Conservation (phyloP, 2,113 vertebrate genomes). For the Vulpes vulpes region DNA sequence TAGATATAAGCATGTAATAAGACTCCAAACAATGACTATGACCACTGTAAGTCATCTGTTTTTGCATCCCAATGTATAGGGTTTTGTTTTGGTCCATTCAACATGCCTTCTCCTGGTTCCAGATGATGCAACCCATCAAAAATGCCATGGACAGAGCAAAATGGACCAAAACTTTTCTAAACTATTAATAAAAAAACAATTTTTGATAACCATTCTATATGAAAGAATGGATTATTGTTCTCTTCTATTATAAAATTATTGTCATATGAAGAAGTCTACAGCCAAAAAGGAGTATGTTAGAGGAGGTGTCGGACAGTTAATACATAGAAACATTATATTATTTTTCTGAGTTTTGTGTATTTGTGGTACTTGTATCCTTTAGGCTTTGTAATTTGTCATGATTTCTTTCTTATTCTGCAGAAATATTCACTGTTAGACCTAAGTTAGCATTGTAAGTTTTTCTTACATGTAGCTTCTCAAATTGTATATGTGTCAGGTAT, state of each 20-base stretch:
- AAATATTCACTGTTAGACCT: neutral
- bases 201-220: neutral
- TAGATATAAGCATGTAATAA: neutral
- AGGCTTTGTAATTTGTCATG: neutral
- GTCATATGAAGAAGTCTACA: neutral
- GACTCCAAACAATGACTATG: neutral
- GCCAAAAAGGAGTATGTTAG: neutral
- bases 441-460: neutral
- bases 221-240: neutral
- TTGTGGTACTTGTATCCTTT: neutral
- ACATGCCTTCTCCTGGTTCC: neutral
- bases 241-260: conserved; percentile 25
- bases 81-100: neutral
- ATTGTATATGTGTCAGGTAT: neutral
- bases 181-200: neutral
- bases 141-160: neutral
- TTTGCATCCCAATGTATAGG: neutral
- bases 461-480: neutral
- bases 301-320: neutral
- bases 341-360: conserved; percentile 16
- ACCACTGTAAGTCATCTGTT: neutral
- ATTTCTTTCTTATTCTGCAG: conserved; percentile 32
- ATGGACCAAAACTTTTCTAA: neutral
- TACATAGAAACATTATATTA: neutral
- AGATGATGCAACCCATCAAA: neutral